phyloP scores from a whole-genome alignment of 1,140 invertebrate genomes.

The Hetaerina americana region DNA sequence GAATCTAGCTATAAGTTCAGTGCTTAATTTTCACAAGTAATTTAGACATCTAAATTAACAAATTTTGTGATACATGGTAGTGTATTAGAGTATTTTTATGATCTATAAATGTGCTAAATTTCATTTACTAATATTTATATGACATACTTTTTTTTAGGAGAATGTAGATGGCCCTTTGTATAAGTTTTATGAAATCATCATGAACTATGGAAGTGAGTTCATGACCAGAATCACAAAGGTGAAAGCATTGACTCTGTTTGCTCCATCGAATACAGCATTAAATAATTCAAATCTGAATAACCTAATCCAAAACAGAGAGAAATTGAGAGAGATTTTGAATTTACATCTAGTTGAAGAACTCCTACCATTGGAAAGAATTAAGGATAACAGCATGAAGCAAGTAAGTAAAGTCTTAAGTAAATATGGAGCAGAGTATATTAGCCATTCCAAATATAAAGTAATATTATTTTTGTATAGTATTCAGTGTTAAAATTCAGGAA shows the following conservation, averaged over 20 bases:
- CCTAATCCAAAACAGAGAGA: conserved; percentile 51
- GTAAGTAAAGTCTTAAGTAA: conserved; percentile 30
- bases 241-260: conserved; percentile 70
- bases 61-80: too few relatives aligned
- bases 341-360: conserved; percentile 62
- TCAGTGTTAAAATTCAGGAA: too few relatives aligned
- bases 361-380: conserved; percentile 60
- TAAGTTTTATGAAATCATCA: conserved; percentile 67
- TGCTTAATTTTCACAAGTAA: too few relatives aligned
- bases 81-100: too few relatives aligned
- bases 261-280: conserved; percentile 77
- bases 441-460: too few relatives aligned
- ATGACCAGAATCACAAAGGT: conserved; percentile 51
- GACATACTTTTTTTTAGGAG: conserved; percentile 41
- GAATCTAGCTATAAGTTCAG: too few relatives aligned
- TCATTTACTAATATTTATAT: too few relatives aligned
- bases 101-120: too few relatives aligned
- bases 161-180: conserved; percentile 68
- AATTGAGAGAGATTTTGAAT: conserved; percentile 58
- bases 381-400: conserved; percentile 50
- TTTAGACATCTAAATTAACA: too few relatives aligned
- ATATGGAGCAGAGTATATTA: background rate
- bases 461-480: too few relatives aligned
- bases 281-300: conserved; percentile 49
- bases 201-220: conserved; percentile 57